Evolutionary conservation across 2,113 vertebrate genomes (phyloP).

Genomic region (Psilopsiagon aymara): DNA sequence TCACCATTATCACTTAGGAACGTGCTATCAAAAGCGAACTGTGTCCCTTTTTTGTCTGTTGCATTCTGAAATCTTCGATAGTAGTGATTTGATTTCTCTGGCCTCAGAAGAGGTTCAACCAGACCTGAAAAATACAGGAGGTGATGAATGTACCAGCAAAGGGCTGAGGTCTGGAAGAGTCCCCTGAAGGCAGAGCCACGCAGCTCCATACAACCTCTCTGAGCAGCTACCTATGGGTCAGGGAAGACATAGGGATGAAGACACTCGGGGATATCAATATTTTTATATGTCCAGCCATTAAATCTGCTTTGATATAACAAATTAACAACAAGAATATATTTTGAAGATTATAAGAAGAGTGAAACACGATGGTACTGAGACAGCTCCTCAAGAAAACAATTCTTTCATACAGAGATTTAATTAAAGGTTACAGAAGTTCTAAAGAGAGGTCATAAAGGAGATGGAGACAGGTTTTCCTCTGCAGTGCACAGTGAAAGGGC

Average conservation of each 20-base stretch:
- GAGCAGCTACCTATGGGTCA: neutral
- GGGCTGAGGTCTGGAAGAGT: neutral
- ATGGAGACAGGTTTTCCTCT: neutral
- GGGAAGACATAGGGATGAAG: neutral
- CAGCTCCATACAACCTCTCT: neutral
- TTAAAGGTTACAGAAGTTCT: neutral
- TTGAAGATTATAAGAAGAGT: neutral
- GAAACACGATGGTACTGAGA: neutral
- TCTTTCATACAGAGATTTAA: neutral
- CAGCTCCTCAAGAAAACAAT: neutral
- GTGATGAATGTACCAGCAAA: neutral
- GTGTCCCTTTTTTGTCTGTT: neutral
- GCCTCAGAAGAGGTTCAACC: neutral
- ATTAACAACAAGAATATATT: neutral
- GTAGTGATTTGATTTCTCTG: slow-evolving; percentile 12
- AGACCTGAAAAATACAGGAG: neutral
- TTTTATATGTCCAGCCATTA: neutral
- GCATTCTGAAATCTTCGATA: neutral
- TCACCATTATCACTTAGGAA: slow-evolving; percentile 10
- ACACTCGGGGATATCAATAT: neutral
- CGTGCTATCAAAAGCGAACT: neutral
- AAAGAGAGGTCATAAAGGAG: neutral
- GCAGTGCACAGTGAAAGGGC: neutral
- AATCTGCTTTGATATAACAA: neutral
- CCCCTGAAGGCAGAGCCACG: neutral